phyloP scores from a whole-genome alignment of 2,797 vertebrate species.

The Cirrhinus mrigala region DNA sequence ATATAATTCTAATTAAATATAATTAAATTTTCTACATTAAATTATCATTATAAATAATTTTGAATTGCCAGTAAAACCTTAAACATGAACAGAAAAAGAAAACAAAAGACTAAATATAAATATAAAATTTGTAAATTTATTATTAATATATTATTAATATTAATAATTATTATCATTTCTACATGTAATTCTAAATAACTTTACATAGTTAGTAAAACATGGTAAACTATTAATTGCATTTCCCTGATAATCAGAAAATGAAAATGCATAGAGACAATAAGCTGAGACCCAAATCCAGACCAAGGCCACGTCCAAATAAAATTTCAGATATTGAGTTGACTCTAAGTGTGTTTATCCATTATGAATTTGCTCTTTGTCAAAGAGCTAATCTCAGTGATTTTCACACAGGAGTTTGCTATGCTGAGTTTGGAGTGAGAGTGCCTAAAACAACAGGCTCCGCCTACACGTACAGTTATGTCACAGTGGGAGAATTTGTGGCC shows the following conservation, averaged over 20 bases:
- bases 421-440: conserved; percentile 94
- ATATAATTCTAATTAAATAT: too few relatives aligned
- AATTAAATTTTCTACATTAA: background rate
- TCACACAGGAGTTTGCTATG: conserved; percentile 90
- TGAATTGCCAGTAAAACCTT: background rate
- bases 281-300: background rate
- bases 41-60: background rate
- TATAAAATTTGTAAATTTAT: too few relatives aligned
- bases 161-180: too few relatives aligned
- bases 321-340: background rate
- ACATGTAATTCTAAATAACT: background rate
- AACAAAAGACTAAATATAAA: too few relatives aligned
- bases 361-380: conserved; percentile 4
- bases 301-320: background rate
- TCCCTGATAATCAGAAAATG: background rate
- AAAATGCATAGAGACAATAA: background rate
- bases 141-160: too few relatives aligned
- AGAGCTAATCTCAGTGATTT: conserved; percentile 3
- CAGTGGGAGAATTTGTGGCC: conserved; percentile 94
- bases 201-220: background rate
- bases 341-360: background rate
- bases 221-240: background rate
- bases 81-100: too few relatives aligned
- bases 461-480: conserved; percentile 98
- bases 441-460: conserved; percentile 97